Evolutionary conservation across 2,888 invertebrate genomes (phyloP).

Genomic region (Cheilosia impressa): DNA sequence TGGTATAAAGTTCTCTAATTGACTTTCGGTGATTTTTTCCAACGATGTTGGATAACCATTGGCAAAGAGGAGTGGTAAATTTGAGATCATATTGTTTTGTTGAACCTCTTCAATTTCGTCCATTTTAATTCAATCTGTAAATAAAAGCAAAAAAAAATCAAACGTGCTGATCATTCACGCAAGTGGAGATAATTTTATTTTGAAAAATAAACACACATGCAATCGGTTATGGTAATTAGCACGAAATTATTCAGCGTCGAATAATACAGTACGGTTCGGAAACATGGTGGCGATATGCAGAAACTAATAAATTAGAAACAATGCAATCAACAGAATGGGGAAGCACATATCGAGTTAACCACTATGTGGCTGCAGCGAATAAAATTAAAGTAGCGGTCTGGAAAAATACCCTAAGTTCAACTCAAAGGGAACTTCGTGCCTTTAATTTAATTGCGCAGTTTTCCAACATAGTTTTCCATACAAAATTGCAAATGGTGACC

Average conservation of each 20-base stretch:
- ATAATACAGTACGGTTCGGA: neutral
- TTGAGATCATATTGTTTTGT: constrained; percentile 87
- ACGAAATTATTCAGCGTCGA: neutral
- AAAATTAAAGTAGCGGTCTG: too few relatives aligned
- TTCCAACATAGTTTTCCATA: too few relatives aligned
- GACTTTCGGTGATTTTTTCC: constrained; percentile 86
- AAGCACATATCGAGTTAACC: too few relatives aligned
- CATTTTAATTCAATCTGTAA: constrained; percentile 77
- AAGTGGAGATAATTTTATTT: neutral
- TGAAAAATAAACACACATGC: neutral
- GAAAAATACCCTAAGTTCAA: too few relatives aligned
- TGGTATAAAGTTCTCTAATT: constrained; percentile 89
- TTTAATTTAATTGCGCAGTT: too few relatives aligned
- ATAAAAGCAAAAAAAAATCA: neutral
- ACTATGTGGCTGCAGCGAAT: too few relatives aligned
- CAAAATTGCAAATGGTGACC: too few relatives aligned
- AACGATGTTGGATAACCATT: constrained; percentile 89
- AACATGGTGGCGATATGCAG: neutral
- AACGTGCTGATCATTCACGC: too few relatives aligned
- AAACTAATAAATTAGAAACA: neutral
- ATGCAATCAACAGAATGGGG: neutral
- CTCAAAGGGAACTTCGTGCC: too few relatives aligned
- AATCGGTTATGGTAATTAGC: neutral
- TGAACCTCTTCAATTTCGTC: constrained; percentile 82
- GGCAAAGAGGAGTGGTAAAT: constrained; percentile 89